Conservation (phyloP, 2,797 vertebrate species). For the Argyrosomus regius region DNA sequence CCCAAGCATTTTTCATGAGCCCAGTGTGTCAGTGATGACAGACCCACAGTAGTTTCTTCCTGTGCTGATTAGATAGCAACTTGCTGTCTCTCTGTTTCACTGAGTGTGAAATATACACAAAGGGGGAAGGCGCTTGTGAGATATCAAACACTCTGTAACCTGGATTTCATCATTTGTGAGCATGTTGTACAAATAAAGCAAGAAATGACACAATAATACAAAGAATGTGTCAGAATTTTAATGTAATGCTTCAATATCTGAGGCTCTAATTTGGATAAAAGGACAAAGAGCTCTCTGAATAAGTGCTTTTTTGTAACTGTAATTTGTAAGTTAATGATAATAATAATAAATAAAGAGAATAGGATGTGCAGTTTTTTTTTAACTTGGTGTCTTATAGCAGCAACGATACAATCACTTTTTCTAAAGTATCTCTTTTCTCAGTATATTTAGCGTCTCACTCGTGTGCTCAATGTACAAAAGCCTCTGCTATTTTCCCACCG, state of each 20-base stretch:
- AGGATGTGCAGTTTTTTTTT: too few relatives aligned
- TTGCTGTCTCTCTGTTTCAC: slow-evolving; percentile 30
- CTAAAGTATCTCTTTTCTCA: slow-evolving; percentile 7
- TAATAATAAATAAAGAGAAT: not conserved
- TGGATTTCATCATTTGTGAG: not conserved
- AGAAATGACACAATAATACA: not conserved
- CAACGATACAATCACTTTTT: not conserved
- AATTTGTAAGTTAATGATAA: too few relatives aligned
- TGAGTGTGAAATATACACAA: slow-evolving; percentile 46
- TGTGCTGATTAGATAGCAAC: slow-evolving; percentile 55
- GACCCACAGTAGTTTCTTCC: slow-evolving; percentile 45
- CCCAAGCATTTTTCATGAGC: slow-evolving; percentile 20
- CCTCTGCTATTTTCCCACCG: slow-evolving; percentile 56
- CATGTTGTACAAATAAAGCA: not conserved
- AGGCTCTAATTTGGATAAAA: not conserved
- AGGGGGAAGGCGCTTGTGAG: not conserved
- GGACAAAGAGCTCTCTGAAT: not conserved
- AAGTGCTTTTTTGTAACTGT: not conserved
- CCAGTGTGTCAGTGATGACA: slow-evolving; percentile 45
- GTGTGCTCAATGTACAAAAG: slow-evolving; percentile 38
- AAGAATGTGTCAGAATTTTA: not conserved
- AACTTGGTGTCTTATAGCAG: not conserved
- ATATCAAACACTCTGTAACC: not conserved
- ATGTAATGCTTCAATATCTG: not conserved
- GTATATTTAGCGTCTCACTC: slow-evolving; percentile 30